phyloP scores from a whole-genome alignment of 37 sponge, comb jelly and placozoan species.

The Agelas oroides region DNA sequence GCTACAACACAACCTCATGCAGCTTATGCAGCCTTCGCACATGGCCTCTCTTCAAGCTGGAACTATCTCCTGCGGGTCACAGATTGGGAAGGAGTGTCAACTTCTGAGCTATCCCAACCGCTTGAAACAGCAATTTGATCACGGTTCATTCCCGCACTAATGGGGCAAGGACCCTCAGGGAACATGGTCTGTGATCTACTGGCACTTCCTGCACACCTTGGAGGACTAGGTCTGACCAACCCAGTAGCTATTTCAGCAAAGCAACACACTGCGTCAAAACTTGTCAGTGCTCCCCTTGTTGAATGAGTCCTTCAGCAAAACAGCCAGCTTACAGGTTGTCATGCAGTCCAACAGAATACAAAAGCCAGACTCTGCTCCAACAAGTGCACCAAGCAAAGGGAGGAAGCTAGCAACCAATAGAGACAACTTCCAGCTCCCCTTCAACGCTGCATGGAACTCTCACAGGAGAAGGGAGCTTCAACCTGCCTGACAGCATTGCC shows the following conservation, averaged over 20 bases:
- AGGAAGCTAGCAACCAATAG: no score
- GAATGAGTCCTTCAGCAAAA: background rate
- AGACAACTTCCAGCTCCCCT: background rate
- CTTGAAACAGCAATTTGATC: conserved; percentile 24
- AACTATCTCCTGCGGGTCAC: conserved; percentile 5
- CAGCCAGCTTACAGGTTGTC: background rate
- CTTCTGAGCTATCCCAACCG: background rate
- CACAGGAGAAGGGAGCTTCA: conserved; percentile 26
- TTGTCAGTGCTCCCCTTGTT: conserved; percentile 13
- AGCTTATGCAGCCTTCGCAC: background rate
- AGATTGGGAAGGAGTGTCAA: background rate
- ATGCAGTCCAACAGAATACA: background rate
- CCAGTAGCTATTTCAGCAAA: conserved; percentile 1
- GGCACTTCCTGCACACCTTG: conserved; percentile 23
- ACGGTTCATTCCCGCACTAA: conserved; percentile 34
- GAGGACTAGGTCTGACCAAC: conserved; percentile 34
- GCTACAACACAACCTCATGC: background rate
- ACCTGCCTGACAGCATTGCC: conserved; percentile 14
- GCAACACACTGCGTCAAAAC: conserved; percentile 23
- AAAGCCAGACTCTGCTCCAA: background rate
- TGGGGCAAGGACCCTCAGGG: background rate
- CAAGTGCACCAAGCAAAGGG: background rate
- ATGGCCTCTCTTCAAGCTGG: no score
- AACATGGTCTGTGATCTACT: conserved; percentile 20
- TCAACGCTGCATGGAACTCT: background rate